A percentile compares a stretch with the other conserved stretches of the same genome.
Evolutionary conservation across 23 tunicate genomes (phyloP).

Genomic region (Trididemnum miniatum): DNA sequence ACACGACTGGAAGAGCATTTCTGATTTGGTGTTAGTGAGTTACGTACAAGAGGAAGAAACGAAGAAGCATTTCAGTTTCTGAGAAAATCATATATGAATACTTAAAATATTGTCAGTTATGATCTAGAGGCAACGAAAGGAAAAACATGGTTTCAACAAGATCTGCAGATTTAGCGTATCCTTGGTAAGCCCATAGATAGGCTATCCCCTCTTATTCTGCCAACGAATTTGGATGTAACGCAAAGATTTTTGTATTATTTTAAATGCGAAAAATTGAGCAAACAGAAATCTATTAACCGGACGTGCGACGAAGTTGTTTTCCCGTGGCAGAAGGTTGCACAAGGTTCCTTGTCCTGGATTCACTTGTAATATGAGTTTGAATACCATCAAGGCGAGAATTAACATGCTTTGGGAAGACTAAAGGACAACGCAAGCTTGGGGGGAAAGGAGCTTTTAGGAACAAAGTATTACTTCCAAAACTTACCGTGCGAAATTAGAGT

Average conservation of each 20-base stretch:
- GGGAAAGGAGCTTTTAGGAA: not conserved
- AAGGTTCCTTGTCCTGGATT: no score
- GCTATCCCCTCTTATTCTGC: not conserved
- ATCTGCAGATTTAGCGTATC: not conserved
- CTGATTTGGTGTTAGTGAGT: no score
- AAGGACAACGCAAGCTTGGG: not conserved
- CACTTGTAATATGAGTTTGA: not conserved
- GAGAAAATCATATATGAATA: no score
- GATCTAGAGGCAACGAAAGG: not conserved
- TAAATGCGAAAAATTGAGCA: not conserved
- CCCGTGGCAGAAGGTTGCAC: constrained; percentile 14
- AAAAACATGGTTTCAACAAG: constrained; percentile 3
- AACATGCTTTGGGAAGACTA: constrained; percentile 7
- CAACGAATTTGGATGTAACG: constrained; percentile 7
- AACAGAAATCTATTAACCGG: constrained; percentile 8
- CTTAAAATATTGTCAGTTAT: no score
- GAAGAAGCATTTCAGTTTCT: no score
- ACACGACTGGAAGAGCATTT: no score
- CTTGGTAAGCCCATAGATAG: not conserved
- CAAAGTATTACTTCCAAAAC: not conserved
- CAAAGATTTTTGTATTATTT: constrained; percentile 7
- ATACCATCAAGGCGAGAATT: not conserved
- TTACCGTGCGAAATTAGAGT: not conserved
- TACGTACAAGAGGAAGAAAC: no score
- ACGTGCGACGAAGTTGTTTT: constrained; percentile 6